phyloP scores from a whole-genome alignment of 2,113 vertebrate genomes.

The Upupa epops region DNA sequence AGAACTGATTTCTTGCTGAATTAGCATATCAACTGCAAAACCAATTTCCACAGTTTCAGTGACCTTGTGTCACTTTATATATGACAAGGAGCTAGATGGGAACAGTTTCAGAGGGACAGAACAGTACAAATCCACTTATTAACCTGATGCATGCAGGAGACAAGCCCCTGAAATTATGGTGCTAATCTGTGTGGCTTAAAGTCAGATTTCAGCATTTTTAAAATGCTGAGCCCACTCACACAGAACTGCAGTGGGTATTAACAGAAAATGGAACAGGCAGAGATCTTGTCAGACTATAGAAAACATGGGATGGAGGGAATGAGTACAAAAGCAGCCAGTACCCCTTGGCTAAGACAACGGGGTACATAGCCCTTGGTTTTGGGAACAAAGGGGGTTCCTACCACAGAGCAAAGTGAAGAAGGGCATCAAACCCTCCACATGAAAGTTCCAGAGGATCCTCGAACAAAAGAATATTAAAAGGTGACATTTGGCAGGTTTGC shows the following conservation, averaged over 20 bases:
- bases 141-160: background rate
- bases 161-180: background rate
- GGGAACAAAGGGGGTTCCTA: background rate
- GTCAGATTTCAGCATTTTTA: background rate
- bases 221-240: background rate
- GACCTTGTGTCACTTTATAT: background rate
- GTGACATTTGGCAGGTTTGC: background rate
- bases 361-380: background rate
- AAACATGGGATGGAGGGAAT: background rate
- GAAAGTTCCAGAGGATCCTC: background rate
- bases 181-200: background rate
- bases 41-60: background rate
- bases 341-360: accelerated
- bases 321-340: background rate
- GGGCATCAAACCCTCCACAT: background rate
- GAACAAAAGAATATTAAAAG: background rate
- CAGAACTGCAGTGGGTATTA: background rate
- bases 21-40: constrained; percentile 1
- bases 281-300: background rate
- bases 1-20: constrained; percentile 19
- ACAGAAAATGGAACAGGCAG: background rate
- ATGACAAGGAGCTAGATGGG: background rate
- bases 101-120: background rate
- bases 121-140: background rate
- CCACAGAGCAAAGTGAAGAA: background rate